A percentile compares a stretch with the other conserved stretches of the same genome.
Conservation (phyloP, 2,888 invertebrate genomes). For the Agrochola lychnidis region DNA sequence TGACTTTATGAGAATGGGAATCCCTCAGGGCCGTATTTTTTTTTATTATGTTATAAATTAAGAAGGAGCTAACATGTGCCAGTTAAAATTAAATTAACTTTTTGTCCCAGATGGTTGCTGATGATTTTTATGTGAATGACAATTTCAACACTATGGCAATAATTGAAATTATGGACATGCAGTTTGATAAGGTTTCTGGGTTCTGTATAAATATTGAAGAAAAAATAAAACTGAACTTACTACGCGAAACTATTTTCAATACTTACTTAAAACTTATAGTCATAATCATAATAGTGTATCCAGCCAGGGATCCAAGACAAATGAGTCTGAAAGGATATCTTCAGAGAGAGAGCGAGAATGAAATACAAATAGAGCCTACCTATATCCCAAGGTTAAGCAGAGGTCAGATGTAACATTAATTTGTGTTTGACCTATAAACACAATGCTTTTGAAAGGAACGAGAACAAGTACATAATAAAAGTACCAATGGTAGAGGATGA, state of each 20-base stretch:
- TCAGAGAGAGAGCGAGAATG: not conserved
- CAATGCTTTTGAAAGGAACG: constrained; percentile 34
- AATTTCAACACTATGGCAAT: not conserved
- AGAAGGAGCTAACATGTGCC: not conserved
- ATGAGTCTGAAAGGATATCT: not conserved
- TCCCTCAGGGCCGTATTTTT: constrained; percentile 53
- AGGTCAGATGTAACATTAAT: constrained; percentile 16
- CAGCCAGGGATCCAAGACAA: not conserved
- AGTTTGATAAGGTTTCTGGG: not conserved
- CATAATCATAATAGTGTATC: too few species aligned
- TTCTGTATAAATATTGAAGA: not conserved
- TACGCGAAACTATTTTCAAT: not conserved
- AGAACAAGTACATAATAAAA: constrained; percentile 26
- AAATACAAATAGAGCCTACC: not conserved
- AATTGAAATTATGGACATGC: not conserved
- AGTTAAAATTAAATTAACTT: not conserved
- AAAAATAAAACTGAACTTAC: not conserved
- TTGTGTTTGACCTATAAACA: constrained; percentile 34
- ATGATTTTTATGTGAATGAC: not conserved
- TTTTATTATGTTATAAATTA: constrained; percentile 36
- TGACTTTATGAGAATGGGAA: constrained; percentile 50
- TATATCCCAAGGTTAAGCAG: not conserved
- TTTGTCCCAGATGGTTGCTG: too few species aligned
- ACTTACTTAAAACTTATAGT: not conserved
- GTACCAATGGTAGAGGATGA: constrained; percentile 28